phyloP scores from a whole-genome alignment of 2,888 invertebrate species.

The Digitonthophagus gazella region DNA sequence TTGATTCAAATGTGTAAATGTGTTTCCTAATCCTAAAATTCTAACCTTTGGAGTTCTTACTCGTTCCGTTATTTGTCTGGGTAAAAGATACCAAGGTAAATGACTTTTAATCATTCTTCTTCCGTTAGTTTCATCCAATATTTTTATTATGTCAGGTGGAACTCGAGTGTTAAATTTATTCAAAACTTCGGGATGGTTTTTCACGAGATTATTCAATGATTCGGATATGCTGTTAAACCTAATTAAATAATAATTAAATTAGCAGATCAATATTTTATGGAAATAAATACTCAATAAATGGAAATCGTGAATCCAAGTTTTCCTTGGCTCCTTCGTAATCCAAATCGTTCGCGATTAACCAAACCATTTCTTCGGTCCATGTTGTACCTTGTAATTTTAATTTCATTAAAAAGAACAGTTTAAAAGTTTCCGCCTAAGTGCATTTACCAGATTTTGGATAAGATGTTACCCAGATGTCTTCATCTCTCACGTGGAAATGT shows the following conservation, averaged over 20 bases:
- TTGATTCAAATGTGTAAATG: no score
- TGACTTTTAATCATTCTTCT: conserved; percentile 32
- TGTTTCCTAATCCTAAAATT: no score
- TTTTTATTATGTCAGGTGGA: not conserved
- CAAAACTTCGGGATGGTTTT: not conserved
- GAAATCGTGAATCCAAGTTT: conserved; percentile 33
- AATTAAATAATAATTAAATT: not conserved
- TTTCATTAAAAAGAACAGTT: not conserved
- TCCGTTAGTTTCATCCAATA: not conserved
- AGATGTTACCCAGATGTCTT: conserved; percentile 25
- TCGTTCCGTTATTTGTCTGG: conserved; percentile 39
- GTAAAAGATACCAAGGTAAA: conserved; percentile 32
- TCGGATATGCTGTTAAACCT: not conserved
- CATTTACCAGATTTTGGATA: conserved; percentile 32
- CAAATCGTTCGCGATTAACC: conserved; percentile 77
- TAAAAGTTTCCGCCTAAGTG: not conserved
- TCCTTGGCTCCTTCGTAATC: conserved; percentile 73
- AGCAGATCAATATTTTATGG: no score
- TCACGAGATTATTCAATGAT: not conserved
- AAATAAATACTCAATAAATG: conserved; percentile 27
- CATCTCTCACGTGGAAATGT: conserved; percentile 24
- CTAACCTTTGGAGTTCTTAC: conserved; percentile 39
- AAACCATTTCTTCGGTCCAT: conserved; percentile 92
- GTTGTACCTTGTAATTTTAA: conserved; percentile 63
- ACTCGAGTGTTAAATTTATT: no score